Evolutionary conservation across 2,113 vertebrate species (phyloP), one percentile per base, ranked within the genome.

Genomic region (Synchiropus splendidus): DNA sequence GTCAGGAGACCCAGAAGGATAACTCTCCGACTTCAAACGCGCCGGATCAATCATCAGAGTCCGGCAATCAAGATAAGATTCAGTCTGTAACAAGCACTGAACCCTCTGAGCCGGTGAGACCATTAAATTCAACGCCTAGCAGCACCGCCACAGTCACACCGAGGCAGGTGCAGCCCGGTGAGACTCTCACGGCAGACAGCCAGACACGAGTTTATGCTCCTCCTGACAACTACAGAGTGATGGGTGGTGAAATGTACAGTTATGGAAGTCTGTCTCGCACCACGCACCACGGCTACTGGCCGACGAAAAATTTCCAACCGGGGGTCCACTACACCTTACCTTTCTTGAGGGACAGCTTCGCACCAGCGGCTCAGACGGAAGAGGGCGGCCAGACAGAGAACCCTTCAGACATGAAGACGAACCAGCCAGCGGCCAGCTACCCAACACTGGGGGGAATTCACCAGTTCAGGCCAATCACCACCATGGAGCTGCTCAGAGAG

Each of bases 281-380:
- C 12, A 43, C 52, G 34, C 58, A 74, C 31, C 82, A 81, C 15
- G 44, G 75, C 54, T 82, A 75, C 58, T 78, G 81, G 72, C 77
- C 82, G 1, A 18, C 63, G 42, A 78, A 83, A 48, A 82, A 58
- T 64, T 83, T 80, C 65, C 75, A 82, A 56, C 54, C 82, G 0
- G 80, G 83, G 45, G 75, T 69, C 47, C 82, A 84, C 74, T 84
- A 74, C 75, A 86, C 84, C 42, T 66, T 86, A 12, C 83, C 84
- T 12, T 83, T 85, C 39, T 80, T 82, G 67, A 64, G 83, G 32
- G 84, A 86, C 59, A 74, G 75, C 64, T 82, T 77, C 2, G 41
- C 72, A 18, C 67, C 75, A 5, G 48, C 58, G 9, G 68, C 55
- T 39, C 75, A 69, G 45, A 10, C 51, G 1, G 73, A 77, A n/a